Base-by-base conservation (phyloP, 2,113 vertebrate genomes). In the Acrocephalus arundinaceus region DNA sequence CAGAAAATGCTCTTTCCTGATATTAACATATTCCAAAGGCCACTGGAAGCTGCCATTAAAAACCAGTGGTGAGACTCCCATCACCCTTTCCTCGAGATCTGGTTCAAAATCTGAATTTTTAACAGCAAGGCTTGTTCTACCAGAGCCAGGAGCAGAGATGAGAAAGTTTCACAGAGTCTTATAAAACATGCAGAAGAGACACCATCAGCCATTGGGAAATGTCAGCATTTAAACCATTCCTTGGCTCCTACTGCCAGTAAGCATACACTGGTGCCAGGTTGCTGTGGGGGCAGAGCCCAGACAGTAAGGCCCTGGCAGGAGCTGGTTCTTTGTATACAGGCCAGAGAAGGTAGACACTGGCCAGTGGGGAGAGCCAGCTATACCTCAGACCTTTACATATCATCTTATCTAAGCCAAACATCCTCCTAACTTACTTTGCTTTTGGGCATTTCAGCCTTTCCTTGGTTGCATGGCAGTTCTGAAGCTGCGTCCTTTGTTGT, bases 371-470 rank as follows among this genome's bases (percentile, higher is more conserved):
- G 46, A 43, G 30, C 7, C 70, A 85, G 62, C 52, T 59, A 24
- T 21, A 30, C 18, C 30, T 46, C 39, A 37, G 55, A 78, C 15
- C n/a, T 55, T 66, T 13, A 37, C 46, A 43, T 33, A 63, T 58
- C 10, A 63, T 13, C 35, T 35, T 20, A 21, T 57, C 20, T 51
- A 70, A 85, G 16, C 9, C 37, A 7, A 30, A 3, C 39, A n/a
- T 23, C 35, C 51, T 72, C 63, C 37, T 46, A 33, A 97, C 97
- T 98, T 90, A 98, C 98, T 94, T 98, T 54, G 95, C 15, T 31
- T 66, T 90, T 2, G 24, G 71, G 33, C 80, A 73, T 58, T 97
- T 97, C 49, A 87, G 79, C 62, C 95, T 97, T 31, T 93, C 97
- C 78, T 95, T 97, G 87, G 84, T 93, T 52, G 87, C 93, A 13